Evolutionary conservation across 92 coral and sea anemone genomes (phyloP).

Genomic region (Epizoanthus scotinus): DNA sequence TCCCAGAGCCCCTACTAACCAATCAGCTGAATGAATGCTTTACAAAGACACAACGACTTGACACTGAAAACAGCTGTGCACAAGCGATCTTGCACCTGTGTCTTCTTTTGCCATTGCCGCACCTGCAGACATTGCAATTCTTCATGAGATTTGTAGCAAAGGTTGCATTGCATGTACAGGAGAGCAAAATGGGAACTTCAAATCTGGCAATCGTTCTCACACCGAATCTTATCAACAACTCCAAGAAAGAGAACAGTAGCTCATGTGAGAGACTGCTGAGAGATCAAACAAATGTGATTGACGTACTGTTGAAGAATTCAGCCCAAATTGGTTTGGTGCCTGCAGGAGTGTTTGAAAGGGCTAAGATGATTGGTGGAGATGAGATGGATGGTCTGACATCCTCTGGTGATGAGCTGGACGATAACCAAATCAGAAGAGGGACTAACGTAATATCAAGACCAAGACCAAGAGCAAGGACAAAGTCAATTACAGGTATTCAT

Average conservation of each 20-base stretch:
- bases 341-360: constrained; percentile 80
- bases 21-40: constrained; percentile 86
- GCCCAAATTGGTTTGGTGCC: constrained; percentile 84
- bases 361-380: constrained; percentile 76
- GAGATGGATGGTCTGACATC: constrained; percentile 80
- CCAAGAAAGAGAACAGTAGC: constrained; percentile 78
- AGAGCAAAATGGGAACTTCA: constrained; percentile 91
- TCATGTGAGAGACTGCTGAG: constrained; percentile 80
- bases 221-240: constrained; percentile 86
- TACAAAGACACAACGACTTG: constrained; percentile 74
- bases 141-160: constrained; percentile 81
- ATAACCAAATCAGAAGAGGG: constrained; percentile 50
- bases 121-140: constrained; percentile 84
- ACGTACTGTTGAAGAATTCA: constrained; percentile 80
- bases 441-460: constrained; percentile 62
- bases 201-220: constrained; percentile 94
- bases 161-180: constrained; percentile 78
- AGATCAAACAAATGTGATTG: constrained; percentile 86
- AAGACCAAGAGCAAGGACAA: constrained; percentile 83
- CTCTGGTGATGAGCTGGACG: constrained; percentile 96
- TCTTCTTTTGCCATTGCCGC: constrained; percentile 79
- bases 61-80: constrained; percentile 66
- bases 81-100: constrained; percentile 77
- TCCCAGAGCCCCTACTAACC: constrained; percentile 93
- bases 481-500: constrained; percentile 80